These are phyloP conservation scores for Columba guinea DNA, from an alignment of 2,797 vertebrate species.

Conservation along the genomic window DNA sequence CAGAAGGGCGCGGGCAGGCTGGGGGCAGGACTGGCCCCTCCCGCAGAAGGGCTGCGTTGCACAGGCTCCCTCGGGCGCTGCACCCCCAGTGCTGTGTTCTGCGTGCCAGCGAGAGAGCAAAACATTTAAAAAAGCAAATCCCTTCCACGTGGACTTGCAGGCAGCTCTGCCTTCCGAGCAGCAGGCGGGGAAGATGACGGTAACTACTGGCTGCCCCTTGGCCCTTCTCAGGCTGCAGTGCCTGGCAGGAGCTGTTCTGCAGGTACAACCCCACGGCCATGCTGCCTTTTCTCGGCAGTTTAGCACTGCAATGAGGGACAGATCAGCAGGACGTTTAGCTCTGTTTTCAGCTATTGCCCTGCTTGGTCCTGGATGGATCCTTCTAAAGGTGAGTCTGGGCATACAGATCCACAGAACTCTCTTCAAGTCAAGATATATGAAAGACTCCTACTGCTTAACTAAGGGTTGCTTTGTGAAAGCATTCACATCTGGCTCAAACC, in stretches of 20 bases:
- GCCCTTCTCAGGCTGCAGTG: neutral
- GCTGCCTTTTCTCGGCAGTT: neutral
- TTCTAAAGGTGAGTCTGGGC: neutral
- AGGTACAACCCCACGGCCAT: accelerated
- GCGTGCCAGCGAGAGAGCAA: neutral
- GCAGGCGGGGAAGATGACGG: neutral
- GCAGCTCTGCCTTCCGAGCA: neutral
- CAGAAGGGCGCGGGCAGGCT: neutral
- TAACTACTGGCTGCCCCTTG: neutral
- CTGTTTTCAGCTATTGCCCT: neutral
- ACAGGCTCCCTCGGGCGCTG: accelerated
- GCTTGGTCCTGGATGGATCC: neutral
- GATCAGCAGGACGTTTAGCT: neutral
- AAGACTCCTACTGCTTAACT: neutral
- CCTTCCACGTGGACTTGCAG: neutral
- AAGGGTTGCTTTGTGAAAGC: neutral
- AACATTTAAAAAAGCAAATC: neutral
- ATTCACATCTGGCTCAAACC: neutral
- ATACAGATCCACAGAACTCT: neutral
- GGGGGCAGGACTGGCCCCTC: neutral
- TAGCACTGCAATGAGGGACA: neutral
- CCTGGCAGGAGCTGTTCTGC: neutral
- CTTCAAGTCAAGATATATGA: neutral
- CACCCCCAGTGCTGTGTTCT: accelerated
- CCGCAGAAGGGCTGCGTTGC: accelerated